Evolutionary conservation across 2,797 vertebrate genomes (phyloP).

Genomic region (Apogon hyalosoma): DNA sequence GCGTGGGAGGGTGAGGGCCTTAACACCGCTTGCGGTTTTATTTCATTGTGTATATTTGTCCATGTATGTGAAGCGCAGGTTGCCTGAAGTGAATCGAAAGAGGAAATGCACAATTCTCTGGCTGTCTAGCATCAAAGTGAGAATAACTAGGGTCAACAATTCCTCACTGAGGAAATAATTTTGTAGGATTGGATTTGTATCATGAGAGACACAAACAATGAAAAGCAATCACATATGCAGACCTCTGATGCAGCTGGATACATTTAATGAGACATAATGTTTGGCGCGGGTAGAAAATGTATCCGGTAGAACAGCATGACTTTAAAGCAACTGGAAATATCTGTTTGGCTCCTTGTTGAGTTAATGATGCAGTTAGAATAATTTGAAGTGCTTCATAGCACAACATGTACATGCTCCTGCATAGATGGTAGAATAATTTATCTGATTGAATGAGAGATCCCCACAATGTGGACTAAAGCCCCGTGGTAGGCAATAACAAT

Average conservation of each 20-base stretch:
- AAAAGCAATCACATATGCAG: background rate
- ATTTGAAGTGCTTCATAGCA: no score
- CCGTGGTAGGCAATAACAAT: no score
- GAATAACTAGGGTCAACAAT: constrained; percentile 15
- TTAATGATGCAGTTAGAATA: no score
- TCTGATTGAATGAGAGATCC: no score
- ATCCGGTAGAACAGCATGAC: no score
- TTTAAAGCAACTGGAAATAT: no score
- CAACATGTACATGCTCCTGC: no score
- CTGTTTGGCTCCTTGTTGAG: no score
- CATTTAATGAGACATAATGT: background rate
- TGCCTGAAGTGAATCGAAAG: constrained; percentile 27
- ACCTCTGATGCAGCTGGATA: background rate
- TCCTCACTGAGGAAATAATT: constrained; percentile 10
- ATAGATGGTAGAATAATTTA: no score
- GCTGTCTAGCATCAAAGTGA: background rate
- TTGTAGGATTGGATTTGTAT: constrained; percentile 1
- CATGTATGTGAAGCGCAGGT: constrained; percentile 16
- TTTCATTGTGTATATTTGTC: background rate
- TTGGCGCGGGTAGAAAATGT: background rate
- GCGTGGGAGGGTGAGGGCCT: no score
- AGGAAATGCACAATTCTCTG: constrained; percentile 2
- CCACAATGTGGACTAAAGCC: no score
- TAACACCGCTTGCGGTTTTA: no score
- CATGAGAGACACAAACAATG: constrained; percentile 1